Base-by-base conservation (phyloP, 2,797 vertebrate species). In the Enteromius thamalakanensis region DNA sequence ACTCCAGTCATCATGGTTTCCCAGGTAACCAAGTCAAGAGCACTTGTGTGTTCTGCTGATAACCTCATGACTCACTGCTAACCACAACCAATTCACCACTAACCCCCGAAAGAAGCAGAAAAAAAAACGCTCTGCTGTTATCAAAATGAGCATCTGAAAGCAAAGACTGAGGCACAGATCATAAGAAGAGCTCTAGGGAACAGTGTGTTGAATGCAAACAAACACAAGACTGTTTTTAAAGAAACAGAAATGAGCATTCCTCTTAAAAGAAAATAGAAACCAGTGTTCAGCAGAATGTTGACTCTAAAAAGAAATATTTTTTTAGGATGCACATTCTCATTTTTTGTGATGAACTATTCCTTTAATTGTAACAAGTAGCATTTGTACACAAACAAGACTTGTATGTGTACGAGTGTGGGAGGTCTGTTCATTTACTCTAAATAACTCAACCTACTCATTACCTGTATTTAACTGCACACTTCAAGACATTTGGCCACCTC, bases 381-480 rank as follows among this genome's bases (percentile, higher is more conserved):
- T 37, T 29, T 70, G 65, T 70, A 77, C 45, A 81, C 37, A 83
- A n/a, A 84, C 60, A 75, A 6, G 29, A 47, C 21, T 34, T 85
- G 49, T 62, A 37, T 85, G 79, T 26, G 23, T 29, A 64, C 42
- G 19, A 75, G n/a, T 32, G 42, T 84, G 82, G 82, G 82, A 78
- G 79, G 80, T 87, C 79, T 86, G 85, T 86, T 86, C 72, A 82
- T 53, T 80, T 76, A 77, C 70, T 58, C 49, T 86, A 47, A 86
- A 83, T 75, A 80, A 69, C 74, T 85, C 49, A 37, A 69, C 70
- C 72, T 80, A 72, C 55, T 85, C 53, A 75, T 83, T 84, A 86
- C 40, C 53, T 82, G 72, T 49, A 29, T 82, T 84, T 82, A 84
- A 82, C 82, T 51, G 49, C 71, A 84, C 71, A 82, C 76, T 86